Conservation (phyloP, 23 tunicate species). For the Clavelina lepadiformis region DNA sequence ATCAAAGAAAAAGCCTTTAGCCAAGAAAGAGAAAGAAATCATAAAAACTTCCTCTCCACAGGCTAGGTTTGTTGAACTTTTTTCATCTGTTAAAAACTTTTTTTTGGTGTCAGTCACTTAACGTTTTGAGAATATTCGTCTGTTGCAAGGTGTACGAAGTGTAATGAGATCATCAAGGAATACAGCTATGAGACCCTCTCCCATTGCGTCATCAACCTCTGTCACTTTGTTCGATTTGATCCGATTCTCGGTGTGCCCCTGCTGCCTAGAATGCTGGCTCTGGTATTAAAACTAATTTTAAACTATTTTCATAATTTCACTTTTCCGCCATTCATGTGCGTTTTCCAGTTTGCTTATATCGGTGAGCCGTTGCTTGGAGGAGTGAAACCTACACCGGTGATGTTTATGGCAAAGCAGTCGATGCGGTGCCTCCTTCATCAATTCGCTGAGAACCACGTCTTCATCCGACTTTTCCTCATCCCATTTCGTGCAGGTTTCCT, state of each 20-base stretch:
- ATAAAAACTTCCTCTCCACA: no score
- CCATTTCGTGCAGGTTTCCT: constrained; percentile 22
- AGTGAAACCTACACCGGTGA: neutral
- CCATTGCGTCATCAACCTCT: constrained; percentile 51
- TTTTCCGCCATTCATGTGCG: neutral
- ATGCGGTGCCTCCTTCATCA: constrained; percentile 63
- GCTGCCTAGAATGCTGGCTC: constrained; percentile 37
- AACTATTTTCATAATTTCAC: neutral
- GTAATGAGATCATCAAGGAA: constrained; percentile 23
- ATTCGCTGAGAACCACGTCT: constrained; percentile 41
- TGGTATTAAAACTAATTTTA: neutral
- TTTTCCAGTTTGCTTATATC: constrained; percentile 31
- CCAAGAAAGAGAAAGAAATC: no score
- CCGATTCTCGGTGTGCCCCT: constrained; percentile 39
- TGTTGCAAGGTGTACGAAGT: constrained; percentile 53
- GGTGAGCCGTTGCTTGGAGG: constrained; percentile 31
- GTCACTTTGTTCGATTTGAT: constrained; percentile 63
- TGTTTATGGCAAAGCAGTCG: constrained; percentile 56
- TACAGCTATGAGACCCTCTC: constrained; percentile 27
- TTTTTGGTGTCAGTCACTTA: no score
- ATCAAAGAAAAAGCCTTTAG: no score
- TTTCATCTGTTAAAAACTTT: no score
- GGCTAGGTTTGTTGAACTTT: no score
- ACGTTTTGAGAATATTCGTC: no score
- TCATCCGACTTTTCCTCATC: constrained; percentile 39